Base-by-base conservation (phyloP, 2,113 vertebrate genomes). In the Malurus alboscapulatus region DNA sequence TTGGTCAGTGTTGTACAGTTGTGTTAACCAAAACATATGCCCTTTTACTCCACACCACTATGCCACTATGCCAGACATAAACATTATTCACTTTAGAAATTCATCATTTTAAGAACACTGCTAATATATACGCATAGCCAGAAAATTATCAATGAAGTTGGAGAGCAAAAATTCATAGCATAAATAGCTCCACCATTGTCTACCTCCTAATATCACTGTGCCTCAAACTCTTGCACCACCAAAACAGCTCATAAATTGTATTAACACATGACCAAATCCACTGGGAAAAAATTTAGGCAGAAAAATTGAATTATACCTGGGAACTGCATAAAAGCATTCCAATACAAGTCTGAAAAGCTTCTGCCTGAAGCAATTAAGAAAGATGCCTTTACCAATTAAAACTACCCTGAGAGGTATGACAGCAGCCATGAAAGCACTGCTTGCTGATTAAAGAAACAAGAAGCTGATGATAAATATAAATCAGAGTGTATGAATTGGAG, bases 401-500 rank as follows among this genome's bases (percentile, higher is more conserved):
- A 88, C 27, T 65, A 59, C 22, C 8, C 6, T 51, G 75, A 68
- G 8, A 85, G 34, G 45, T 94, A 79, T 27, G 18, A 89, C 8
- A 87, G 44, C 26, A 72, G 48, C 40, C 55, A 68, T 44, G 57
- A 75, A 84, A 90, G n/a, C 7, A 87, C 38, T 85, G 10, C 30
- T 84, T 63, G 14, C 30, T 75, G 40, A 85, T 90, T 90, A 90
- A 89, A 87, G 44, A 93, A 92, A 67, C 20, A 89, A 94, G 34
- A 91, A 78, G 12, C 14, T 68, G 53, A 72, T 44, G 11, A 75
- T 53, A 90, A 85, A 90, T 68, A 76, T n/a, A 76, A 85, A 93
- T 79, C 58, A 68, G 26, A 81, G 21, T 40, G 36, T 32, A 92
- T 24, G 42, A 93, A 83, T 40, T 3, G 1, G 29, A 68, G 48